These are phyloP conservation scores for Anolis carolinensis DNA, from an alignment of 2,113 vertebrate species.

Conservation along the genomic window DNA sequence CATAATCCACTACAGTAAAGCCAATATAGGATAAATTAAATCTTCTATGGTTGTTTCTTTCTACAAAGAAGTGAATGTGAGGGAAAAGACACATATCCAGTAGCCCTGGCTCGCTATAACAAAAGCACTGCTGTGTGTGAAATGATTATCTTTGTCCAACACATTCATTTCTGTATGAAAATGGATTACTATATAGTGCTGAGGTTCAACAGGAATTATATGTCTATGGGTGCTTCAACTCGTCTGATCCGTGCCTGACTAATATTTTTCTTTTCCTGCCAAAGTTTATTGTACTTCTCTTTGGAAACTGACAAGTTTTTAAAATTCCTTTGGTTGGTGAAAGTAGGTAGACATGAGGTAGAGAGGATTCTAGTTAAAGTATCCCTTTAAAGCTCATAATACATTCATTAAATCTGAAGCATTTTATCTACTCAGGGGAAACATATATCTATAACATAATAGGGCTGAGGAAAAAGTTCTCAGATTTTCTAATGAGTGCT, in stretches of 20 bases:
- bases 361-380: not conserved
- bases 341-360: not conserved
- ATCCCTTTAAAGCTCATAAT: not conserved
- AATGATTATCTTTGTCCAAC: not conserved
- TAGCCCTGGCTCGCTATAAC: not conserved
- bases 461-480: not conserved
- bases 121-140: not conserved
- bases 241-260: no score
- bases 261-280: not conserved
- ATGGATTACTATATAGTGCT: not conserved
- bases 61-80: not conserved
- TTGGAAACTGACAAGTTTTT: not conserved
- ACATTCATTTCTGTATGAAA: no score
- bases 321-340: not conserved
- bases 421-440: not conserved
- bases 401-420: not conserved
- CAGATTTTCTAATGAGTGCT: not conserved
- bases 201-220: not conserved
- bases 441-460: not conserved
- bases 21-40: not conserved
- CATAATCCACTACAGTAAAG: not conserved
- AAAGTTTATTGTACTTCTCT: not conserved
- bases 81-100: not conserved
- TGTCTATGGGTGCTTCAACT: not conserved
- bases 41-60: not conserved